These are phyloP conservation scores for Parambassis ranga DNA, from an alignment of 2,797 vertebrate genomes.

Conservation along the genomic window DNA sequence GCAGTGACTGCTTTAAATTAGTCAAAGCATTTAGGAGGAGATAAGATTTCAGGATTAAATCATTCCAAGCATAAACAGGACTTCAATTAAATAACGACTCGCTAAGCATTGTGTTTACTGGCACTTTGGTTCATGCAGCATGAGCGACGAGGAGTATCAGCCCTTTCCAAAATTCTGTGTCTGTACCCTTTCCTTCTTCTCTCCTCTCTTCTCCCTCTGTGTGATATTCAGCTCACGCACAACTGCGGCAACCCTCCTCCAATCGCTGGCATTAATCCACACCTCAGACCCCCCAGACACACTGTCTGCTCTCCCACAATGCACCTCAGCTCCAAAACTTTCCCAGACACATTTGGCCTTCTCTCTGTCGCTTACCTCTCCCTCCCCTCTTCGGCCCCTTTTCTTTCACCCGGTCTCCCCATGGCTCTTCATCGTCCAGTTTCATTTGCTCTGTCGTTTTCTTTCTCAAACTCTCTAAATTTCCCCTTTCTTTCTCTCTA, in stretches of 20 bases:
- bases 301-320: slow-evolving; percentile 79
- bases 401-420: slow-evolving; percentile 58
- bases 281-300: slow-evolving; percentile 85
- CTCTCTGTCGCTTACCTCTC: slow-evolving; percentile 63
- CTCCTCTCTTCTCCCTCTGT: slow-evolving; percentile 70
- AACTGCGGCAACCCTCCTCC: slow-evolving; percentile 90
- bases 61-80: no score
- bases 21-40: background rate
- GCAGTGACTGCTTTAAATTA: slow-evolving; percentile 6
- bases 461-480: slow-evolving; percentile 61
- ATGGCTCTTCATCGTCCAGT: slow-evolving; percentile 57
- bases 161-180: slow-evolving; percentile 39
- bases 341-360: slow-evolving; percentile 77
- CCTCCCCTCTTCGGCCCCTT: slow-evolving; percentile 59
- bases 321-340: slow-evolving; percentile 83
- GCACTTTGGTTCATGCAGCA: slow-evolving; percentile 10
- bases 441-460: slow-evolving; percentile 63
- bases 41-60: slow-evolving; percentile 14
- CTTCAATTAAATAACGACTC: slow-evolving; percentile 2
- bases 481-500: slow-evolving; percentile 57
- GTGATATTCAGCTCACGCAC: slow-evolving; percentile 92
- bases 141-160: slow-evolving; percentile 16
- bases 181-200: slow-evolving; percentile 64
- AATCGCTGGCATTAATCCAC: slow-evolving; percentile 91
- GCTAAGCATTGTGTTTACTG: slow-evolving; percentile 13